phyloP scores from a whole-genome alignment of 2,113 vertebrate species.

The Scytalopus superciliaris region DNA sequence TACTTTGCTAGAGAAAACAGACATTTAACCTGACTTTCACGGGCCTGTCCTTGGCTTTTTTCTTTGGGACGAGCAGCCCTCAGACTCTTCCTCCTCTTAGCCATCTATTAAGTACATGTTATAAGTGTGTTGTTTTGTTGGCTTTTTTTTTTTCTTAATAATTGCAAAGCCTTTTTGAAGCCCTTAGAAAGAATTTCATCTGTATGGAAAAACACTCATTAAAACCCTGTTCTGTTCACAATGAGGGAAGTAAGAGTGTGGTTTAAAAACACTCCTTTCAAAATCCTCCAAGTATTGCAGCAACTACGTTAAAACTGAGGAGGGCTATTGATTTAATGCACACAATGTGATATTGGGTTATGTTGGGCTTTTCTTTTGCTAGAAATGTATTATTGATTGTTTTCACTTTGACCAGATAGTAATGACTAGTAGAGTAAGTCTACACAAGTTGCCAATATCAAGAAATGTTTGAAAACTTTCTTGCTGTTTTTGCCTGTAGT shows the following conservation, averaged over 20 bases:
- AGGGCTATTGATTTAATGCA: slow-evolving; percentile 19
- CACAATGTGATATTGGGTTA: neutral
- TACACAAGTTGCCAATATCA: neutral
- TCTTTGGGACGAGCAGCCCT: neutral
- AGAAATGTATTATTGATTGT: slow-evolving; percentile 16
- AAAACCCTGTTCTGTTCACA: neutral
- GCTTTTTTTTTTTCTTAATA: neutral
- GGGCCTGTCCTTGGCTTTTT: neutral
- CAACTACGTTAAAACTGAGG: neutral
- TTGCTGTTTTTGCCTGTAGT: neutral
- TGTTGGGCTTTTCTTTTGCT: neutral
- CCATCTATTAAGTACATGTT: neutral
- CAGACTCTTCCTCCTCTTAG: neutral
- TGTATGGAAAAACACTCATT: neutral
- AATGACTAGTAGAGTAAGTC: neutral
- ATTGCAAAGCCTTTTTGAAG: neutral
- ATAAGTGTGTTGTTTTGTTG: neutral
- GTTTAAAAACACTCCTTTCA: neutral
- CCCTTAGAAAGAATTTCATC: neutral
- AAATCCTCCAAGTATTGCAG: neutral
- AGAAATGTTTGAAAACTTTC: neutral
- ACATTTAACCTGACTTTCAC: neutral
- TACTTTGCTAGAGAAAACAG: neutral
- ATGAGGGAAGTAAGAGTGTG: neutral
- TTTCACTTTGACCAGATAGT: slow-evolving; percentile 13